Percentiles rank a stretch among this genome's conserved stretches.
Conservation (phyloP, 2,797 vertebrate species). For the Phalanger gymnotis region DNA sequence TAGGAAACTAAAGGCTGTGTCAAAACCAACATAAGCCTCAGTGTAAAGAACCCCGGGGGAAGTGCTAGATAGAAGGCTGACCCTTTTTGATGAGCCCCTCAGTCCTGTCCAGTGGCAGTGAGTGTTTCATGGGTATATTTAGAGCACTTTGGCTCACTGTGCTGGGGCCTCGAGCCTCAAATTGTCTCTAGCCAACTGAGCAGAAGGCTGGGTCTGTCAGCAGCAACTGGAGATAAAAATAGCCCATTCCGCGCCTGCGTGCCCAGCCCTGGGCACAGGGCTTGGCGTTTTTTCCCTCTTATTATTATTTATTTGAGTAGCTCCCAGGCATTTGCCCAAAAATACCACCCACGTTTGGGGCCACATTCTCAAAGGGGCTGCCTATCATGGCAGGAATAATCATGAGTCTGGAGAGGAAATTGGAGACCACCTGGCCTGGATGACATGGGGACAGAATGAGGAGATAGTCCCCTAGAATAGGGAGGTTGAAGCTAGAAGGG, state of each 20-base stretch:
- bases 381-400: conserved; percentile 63
- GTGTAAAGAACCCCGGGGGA: not conserved
- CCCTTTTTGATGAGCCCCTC: conserved; percentile 56
- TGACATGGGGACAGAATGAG: conserved; percentile 38
- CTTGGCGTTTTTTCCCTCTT: conserved; percentile 74
- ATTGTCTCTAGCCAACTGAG: conserved; percentile 80
- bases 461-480: not conserved
- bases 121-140: conserved; percentile 77
- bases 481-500: not conserved
- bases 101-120: conserved; percentile 41
- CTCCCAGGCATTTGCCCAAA: conserved; percentile 76
- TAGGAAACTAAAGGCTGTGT: not conserved
- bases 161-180: conserved; percentile 79
- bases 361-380: conserved; percentile 61
- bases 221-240: conserved; percentile 80
- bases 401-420: conserved; percentile 40
- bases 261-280: conserved; percentile 77
- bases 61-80: conserved; percentile 19
- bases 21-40: not conserved
- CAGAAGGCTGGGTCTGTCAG: conserved; percentile 82
- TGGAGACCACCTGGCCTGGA: conserved; percentile 31
- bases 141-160: conserved; percentile 73
- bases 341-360: conserved; percentile 68
- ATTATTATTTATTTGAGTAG: conserved; percentile 76
- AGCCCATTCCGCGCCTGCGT: conserved; percentile 77